phyloP scores from a whole-genome alignment of 92 coral and sea anemone genomes.

The Zoanthus solanderi region DNA sequence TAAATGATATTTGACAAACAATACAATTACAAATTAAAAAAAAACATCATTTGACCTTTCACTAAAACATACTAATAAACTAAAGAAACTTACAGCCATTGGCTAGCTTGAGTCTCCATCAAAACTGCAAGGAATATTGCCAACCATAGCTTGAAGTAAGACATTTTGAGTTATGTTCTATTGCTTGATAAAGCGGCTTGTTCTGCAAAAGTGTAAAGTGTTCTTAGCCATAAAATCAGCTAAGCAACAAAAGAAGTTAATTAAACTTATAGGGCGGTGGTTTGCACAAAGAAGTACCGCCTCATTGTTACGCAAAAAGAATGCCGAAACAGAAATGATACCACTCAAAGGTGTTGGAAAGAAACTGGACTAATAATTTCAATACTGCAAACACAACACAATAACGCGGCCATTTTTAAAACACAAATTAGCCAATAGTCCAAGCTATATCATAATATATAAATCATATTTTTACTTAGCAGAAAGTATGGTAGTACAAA shows the following conservation, averaged over 20 bases:
- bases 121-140: slow-evolving; percentile 34
- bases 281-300: slow-evolving; percentile 39
- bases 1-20: not conserved
- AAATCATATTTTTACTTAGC: not conserved
- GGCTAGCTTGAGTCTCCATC: slow-evolving; percentile 59
- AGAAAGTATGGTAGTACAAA: not conserved
- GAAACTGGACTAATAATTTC: not conserved
- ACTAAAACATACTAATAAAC: not conserved
- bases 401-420: slow-evolving; percentile 8
- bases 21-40: slow-evolving; percentile 1
- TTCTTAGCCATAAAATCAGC: slow-evolving; percentile 26
- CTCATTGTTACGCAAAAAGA: slow-evolving; percentile 40
- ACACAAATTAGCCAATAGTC: not conserved
- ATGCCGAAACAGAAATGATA: slow-evolving; percentile 4
- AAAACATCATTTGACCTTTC: not conserved
- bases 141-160: slow-evolving; percentile 30
- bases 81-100: slow-evolving; percentile 70
- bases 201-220: slow-evolving; percentile 17
- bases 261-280: slow-evolving; percentile 44
- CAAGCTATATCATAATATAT: not conserved
- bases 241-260: slow-evolving; percentile 47
- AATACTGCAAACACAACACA: not conserved
- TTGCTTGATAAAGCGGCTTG: slow-evolving; percentile 23
- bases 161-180: slow-evolving; percentile 23
- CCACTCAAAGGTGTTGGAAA: slow-evolving; percentile 22